Evolutionary conservation across 1,140 invertebrate genomes (phyloP).

Genomic region (Tetragnatha versicolor): DNA sequence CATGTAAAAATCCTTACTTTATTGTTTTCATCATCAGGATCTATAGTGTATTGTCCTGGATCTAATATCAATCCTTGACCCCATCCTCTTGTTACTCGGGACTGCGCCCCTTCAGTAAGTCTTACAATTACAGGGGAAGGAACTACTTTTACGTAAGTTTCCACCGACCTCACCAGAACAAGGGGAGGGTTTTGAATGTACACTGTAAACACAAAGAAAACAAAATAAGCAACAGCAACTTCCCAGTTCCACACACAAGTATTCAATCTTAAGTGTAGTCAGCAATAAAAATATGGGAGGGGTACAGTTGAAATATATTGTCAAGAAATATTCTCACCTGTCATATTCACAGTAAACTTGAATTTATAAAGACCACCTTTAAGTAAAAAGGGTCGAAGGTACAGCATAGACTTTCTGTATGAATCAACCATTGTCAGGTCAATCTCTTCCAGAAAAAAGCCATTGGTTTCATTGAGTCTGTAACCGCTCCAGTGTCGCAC

Average conservation of each 20-base stretch:
- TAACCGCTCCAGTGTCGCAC: slow-evolving; percentile 56
- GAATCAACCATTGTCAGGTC: slow-evolving; percentile 60
- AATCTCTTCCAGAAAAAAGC: slow-evolving; percentile 53
- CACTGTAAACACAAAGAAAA: slow-evolving; percentile 10
- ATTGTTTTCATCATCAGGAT: slow-evolving; percentile 59
- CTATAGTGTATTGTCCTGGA: slow-evolving; percentile 58
- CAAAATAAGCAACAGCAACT: no score
- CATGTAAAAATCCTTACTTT: no score
- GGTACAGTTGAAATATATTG: background rate
- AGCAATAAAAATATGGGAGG: no score
- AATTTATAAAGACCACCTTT: slow-evolving; percentile 59
- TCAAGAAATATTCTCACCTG: slow-evolving; percentile 43
- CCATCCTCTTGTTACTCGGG: slow-evolving; percentile 59
- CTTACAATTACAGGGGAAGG: slow-evolving; percentile 59
- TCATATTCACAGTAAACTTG: slow-evolving; percentile 59
- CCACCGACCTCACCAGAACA: slow-evolving; percentile 40
- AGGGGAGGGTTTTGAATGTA: slow-evolving; percentile 53
- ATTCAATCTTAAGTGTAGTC: no score
- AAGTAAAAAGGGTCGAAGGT: slow-evolving; percentile 59
- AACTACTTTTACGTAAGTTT: slow-evolving; percentile 57
- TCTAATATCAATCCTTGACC: slow-evolving; percentile 58
- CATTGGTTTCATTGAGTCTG: slow-evolving; percentile 55
- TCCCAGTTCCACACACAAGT: no score
- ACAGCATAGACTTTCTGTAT: slow-evolving; percentile 60
- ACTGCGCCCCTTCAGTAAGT: slow-evolving; percentile 59